Conservation (phyloP, 2,797 vertebrate genomes). For the Argya squamiceps region DNA sequence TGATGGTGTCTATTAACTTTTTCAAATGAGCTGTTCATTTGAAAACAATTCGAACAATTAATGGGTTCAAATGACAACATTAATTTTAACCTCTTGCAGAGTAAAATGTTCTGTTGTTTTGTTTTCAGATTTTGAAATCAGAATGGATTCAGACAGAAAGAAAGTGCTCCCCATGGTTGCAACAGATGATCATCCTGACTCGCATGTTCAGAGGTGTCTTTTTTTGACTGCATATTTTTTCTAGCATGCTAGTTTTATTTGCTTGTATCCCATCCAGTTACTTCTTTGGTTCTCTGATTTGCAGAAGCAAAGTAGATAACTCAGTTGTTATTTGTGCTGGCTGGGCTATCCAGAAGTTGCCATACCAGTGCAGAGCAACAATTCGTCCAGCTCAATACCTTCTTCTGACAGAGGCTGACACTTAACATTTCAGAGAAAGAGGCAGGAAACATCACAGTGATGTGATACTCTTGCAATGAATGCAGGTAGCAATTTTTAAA, state of each 20-base stretch:
- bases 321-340: neutral
- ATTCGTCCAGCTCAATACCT: neutral
- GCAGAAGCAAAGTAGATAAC: neutral
- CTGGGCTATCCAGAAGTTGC: neutral
- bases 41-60: neutral
- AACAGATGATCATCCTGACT: neutral
- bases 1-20: neutral
- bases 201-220: conserved; percentile 64
- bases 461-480: neutral
- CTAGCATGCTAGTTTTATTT: neutral
- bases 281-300: neutral
- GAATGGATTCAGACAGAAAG: conserved; percentile 69
- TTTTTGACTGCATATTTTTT: neutral
- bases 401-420: neutral
- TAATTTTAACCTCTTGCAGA: neutral
- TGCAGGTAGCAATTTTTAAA: neutral
- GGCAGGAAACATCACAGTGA: neutral
- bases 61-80: neutral
- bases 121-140: conserved; percentile 81
- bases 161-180: conserved; percentile 58
- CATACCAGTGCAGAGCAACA: neutral
- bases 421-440: neutral
- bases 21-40: neutral
- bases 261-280: neutral
- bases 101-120: conserved; percentile 15